Conservation (phyloP, 2,797 vertebrate genomes). For the Darevskia mixta region DNA sequence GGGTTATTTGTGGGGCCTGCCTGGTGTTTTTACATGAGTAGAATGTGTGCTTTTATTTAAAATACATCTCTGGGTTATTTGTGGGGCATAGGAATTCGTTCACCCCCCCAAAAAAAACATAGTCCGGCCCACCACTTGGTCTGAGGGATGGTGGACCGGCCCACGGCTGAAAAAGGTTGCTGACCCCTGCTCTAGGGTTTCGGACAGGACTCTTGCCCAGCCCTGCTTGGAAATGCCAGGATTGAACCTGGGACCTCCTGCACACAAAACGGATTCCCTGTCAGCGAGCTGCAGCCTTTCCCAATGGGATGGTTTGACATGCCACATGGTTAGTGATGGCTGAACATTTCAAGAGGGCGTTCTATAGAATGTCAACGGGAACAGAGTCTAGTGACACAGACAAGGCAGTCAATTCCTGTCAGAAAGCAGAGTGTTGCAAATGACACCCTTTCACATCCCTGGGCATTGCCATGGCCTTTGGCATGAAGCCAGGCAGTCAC, state of each 20-base stretch:
- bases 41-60: too few species aligned
- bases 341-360: not conserved
- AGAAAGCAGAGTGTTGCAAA: not conserved
- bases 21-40: too few species aligned
- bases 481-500: not conserved
- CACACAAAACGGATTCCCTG: not conserved
- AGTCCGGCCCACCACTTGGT: too few species aligned
- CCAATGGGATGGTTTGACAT: not conserved
- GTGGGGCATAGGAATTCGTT: too few species aligned
- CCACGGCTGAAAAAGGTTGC: too few species aligned
- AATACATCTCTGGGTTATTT: too few species aligned
- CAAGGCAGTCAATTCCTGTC: not conserved
- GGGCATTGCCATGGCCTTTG: too few species aligned
- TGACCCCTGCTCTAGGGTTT: not conserved
- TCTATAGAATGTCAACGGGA: not conserved
- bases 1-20: too few species aligned
- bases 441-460: not conserved
- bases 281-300: not conserved
- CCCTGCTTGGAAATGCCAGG: not conserved
- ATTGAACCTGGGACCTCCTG: not conserved
- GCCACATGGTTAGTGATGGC: not conserved
- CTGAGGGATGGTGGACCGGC: too few species aligned
- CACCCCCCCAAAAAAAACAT: too few species aligned
- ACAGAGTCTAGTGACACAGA: not conserved
- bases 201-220: not conserved